A percentile compares a stretch with the other conserved stretches of the same genome.
Evolutionary conservation across 2,113 vertebrate species (phyloP).

Genomic region (Prionailurus bengalensis): DNA sequence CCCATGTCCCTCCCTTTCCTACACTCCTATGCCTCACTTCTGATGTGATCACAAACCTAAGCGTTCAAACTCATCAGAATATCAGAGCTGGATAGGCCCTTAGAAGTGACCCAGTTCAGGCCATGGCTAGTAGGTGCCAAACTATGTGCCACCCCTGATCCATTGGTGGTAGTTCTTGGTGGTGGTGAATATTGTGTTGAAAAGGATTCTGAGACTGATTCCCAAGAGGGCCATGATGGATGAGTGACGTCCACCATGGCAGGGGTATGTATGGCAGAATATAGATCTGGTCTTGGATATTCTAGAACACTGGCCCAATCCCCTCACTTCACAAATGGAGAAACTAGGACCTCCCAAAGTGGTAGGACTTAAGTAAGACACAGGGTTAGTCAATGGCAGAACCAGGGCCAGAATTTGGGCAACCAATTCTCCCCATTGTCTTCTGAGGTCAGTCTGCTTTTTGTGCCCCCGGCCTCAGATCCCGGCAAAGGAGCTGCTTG

Average conservation of each 20-base stretch:
- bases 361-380: background rate
- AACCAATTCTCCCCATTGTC: background rate
- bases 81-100: background rate
- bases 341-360: background rate
- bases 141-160: background rate
- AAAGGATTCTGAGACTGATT: background rate
- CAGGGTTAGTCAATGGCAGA: background rate
- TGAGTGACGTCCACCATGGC: background rate
- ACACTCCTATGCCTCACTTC: background rate
- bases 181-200: background rate
- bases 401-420: background rate
- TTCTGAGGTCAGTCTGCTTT: background rate
- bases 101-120: background rate
- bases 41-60: background rate
- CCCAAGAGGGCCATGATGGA: background rate
- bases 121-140: background rate
- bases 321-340: background rate
- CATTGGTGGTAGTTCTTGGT: background rate
- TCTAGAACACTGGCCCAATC: background rate
- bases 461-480: background rate
- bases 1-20: background rate
- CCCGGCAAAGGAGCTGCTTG: background rate
- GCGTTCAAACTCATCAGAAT: background rate
- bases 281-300: background rate
- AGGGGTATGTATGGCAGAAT: background rate